Evolutionary conservation across 2,888 invertebrate genomes (phyloP).

Genomic region (Lymantria monacha): DNA sequence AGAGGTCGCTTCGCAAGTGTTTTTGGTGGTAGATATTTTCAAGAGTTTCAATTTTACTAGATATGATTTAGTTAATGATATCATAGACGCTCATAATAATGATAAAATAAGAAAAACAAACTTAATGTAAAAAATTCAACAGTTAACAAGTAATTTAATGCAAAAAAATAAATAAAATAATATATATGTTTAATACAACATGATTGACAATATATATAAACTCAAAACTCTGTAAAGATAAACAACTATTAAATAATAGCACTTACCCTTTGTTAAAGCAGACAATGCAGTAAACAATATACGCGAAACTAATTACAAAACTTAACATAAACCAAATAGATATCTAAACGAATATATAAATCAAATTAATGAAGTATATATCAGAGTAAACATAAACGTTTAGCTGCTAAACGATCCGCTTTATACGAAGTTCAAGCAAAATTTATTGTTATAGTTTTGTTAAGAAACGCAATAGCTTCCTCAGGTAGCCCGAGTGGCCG

Average conservation of each 20-base stretch:
- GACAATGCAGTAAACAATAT: conserved; percentile 7
- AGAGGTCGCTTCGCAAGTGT: conserved; percentile 24
- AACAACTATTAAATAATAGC: no score
- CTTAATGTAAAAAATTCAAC: no score
- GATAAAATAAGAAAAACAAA: no score
- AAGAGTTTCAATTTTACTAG: background rate
- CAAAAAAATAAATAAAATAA: no score
- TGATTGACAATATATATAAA: no score
- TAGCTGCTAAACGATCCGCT: conserved; percentile 57
- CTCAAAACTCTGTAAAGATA: background rate
- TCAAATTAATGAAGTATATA: conserved; percentile 49
- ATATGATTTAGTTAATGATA: no score
- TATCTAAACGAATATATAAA: conserved; percentile 32
- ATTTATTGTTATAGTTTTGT: conserved; percentile 73
- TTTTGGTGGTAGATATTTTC: conserved; percentile 5
- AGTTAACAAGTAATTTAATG: no score
- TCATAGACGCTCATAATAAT: no score
- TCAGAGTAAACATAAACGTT: conserved; percentile 51
- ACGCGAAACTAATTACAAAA: conserved; percentile 24
- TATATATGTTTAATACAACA: no score
- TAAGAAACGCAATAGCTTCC: conserved; percentile 60
- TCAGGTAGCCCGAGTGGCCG: conserved; percentile 46
- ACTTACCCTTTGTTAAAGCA: background rate
- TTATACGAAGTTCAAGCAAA: conserved; percentile 57
- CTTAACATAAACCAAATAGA: conserved; percentile 25